phyloP scores from a whole-genome alignment of 2,113 vertebrate genomes.

The Leuciscus idus region DNA sequence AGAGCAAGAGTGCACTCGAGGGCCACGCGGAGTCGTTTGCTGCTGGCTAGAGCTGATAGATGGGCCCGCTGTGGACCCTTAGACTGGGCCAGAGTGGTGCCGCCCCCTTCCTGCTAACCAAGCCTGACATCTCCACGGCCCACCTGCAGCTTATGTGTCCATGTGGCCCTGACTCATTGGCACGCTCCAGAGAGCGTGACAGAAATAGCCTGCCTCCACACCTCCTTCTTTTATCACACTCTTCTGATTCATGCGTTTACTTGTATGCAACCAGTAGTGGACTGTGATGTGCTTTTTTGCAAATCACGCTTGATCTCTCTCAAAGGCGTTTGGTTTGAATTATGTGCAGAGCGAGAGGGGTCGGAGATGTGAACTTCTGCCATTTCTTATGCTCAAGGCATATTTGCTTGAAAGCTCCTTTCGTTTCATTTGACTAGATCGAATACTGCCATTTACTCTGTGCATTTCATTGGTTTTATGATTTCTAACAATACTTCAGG shows the following conservation, averaged over 20 bases:
- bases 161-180: conserved; percentile 43
- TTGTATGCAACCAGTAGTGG: conserved; percentile 28
- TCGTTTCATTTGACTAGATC: not conserved
- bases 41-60: conserved; percentile 51
- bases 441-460: not conserved
- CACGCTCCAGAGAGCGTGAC: conserved; percentile 41
- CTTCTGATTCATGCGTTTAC: conserved; percentile 30
- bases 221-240: conserved; percentile 36
- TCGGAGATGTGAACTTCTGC: not conserved
- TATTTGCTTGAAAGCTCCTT: conserved; percentile 4
- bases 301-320: conserved; percentile 5
- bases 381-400: not conserved
- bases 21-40: conserved; percentile 32
- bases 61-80: conserved; percentile 51
- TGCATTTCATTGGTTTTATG: conserved; percentile 5
- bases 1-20: conserved; percentile 46
- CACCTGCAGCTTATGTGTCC: conserved; percentile 50
- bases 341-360: not conserved
- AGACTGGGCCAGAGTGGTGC: conserved; percentile 26
- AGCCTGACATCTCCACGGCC: conserved; percentile 47
- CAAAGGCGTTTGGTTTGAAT: not conserved
- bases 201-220: conserved; percentile 46
- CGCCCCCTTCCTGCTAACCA: conserved; percentile 41
- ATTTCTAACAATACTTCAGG: conserved; percentile 20
- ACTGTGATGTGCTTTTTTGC: conserved; percentile 5